Evolutionary conservation across 2,113 vertebrate genomes (phyloP).

Genomic region (Thermophis baileyi): DNA sequence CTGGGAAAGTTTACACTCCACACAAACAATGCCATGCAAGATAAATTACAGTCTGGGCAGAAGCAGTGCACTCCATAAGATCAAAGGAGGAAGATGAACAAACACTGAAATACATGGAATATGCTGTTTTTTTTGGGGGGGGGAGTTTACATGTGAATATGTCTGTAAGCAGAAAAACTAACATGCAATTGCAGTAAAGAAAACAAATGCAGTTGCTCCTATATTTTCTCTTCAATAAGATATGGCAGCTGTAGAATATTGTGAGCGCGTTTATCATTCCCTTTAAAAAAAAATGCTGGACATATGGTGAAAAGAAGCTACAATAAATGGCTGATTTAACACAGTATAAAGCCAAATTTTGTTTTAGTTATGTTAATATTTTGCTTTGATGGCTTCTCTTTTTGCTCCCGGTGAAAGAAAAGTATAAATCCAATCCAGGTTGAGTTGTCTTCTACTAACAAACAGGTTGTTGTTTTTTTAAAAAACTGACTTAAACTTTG

Average conservation of each 20-base stretch:
- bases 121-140: background rate
- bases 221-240: background rate
- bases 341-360: constrained; percentile 23
- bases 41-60: background rate
- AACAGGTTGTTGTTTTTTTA: background rate
- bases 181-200: background rate
- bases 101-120: background rate
- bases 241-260: background rate
- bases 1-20: background rate
- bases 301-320: background rate
- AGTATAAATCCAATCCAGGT: background rate
- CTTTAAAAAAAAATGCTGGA: background rate
- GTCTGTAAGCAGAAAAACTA: background rate
- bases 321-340: constrained; percentile 28
- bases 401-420: constrained; percentile 23
- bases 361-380: constrained; percentile 39
- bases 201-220: background rate
- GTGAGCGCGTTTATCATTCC: background rate
- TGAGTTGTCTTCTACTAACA: background rate
- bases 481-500: constrained; percentile 6
- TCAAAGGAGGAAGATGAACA: background rate
- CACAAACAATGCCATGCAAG: background rate
- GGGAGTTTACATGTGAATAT: background rate
- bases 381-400: constrained; percentile 31
- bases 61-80: background rate